Conservation (phyloP, 2,113 vertebrate genomes). For the Syngnathoides biaculeatus region DNA sequence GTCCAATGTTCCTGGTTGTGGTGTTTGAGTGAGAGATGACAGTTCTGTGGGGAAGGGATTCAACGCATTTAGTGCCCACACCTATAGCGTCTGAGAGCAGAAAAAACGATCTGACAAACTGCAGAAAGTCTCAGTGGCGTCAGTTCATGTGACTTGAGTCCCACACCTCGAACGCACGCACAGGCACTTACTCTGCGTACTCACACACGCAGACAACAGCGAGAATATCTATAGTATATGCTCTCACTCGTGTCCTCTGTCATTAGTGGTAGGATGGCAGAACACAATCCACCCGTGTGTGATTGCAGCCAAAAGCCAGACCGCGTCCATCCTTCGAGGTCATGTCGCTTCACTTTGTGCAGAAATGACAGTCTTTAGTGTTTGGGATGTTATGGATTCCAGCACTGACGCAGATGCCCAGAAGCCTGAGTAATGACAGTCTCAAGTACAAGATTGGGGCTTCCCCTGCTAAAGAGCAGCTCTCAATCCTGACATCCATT, state of each 20-base stretch:
- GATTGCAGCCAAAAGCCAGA: slow-evolving; percentile 7
- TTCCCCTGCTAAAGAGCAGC: background rate
- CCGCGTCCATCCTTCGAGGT: background rate
- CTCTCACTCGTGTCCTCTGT: background rate
- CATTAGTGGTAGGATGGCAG: slow-evolving; percentile 16
- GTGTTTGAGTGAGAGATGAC: too few species aligned
- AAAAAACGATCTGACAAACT: too few species aligned
- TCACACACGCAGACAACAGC: background rate
- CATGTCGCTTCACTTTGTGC: background rate
- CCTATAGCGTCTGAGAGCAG: too few species aligned
- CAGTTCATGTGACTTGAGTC: background rate
- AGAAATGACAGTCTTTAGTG: slow-evolving; percentile 4
- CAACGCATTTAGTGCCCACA: too few species aligned
- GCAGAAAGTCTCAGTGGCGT: background rate
- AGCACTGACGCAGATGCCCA: background rate
- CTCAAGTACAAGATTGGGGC: background rate
- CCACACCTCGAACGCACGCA: background rate
- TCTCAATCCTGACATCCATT: background rate
- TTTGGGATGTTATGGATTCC: slow-evolving; percentile 11
- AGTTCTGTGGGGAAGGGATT: too few species aligned
- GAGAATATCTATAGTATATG: background rate
- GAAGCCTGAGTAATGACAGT: slow-evolving; percentile 2
- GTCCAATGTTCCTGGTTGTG: too few species aligned
- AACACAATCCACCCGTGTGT: slow-evolving; percentile 18
- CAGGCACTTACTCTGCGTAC: background rate